Percentiles rank a stretch among this genome's conserved stretches.
Evolutionary conservation across 2,797 vertebrate genomes (phyloP).

Genomic region (Crenichthys baileyi): DNA sequence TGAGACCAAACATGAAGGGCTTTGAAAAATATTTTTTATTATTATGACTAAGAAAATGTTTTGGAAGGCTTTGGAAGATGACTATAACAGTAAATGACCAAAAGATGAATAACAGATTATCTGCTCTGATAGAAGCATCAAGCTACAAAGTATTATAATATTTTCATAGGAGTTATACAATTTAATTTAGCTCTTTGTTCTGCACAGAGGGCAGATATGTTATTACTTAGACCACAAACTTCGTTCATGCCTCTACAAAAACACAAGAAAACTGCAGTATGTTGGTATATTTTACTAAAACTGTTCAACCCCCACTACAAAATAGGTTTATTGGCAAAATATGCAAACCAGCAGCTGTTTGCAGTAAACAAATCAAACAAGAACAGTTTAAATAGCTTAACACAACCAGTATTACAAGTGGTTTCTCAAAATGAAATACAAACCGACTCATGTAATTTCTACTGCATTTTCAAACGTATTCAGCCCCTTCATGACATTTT

Average conservation of each 20-base stretch:
- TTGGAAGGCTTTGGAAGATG: not conserved
- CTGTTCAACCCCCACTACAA: not conserved
- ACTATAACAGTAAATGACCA: not conserved
- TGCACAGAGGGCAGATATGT: too few species aligned
- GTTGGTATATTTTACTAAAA: not conserved
- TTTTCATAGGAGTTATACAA: not conserved
- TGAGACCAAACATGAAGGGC: conserved; percentile 73
- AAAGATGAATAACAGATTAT: not conserved
- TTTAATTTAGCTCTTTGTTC: too few species aligned
- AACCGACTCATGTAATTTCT: too few species aligned
- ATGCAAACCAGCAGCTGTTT: too few species aligned
- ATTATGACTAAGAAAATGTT: not conserved
- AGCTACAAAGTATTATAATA: not conserved
- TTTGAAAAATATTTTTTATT: not conserved
- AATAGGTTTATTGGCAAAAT: not conserved
- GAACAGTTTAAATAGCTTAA: too few species aligned
- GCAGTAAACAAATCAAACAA: too few species aligned
- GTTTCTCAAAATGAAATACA: too few species aligned
- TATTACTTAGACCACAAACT: too few species aligned
- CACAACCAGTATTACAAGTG: too few species aligned
- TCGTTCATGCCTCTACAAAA: not conserved
- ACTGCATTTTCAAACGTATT: too few species aligned
- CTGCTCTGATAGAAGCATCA: not conserved
- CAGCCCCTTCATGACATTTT: too few species aligned
- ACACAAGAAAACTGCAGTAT: not conserved